A percentile compares a stretch with the other conserved stretches of the same genome.
Evolutionary conservation across 2,888 invertebrate genomes (phyloP).

Genomic region (Trichogramma dendrolimi): DNA sequence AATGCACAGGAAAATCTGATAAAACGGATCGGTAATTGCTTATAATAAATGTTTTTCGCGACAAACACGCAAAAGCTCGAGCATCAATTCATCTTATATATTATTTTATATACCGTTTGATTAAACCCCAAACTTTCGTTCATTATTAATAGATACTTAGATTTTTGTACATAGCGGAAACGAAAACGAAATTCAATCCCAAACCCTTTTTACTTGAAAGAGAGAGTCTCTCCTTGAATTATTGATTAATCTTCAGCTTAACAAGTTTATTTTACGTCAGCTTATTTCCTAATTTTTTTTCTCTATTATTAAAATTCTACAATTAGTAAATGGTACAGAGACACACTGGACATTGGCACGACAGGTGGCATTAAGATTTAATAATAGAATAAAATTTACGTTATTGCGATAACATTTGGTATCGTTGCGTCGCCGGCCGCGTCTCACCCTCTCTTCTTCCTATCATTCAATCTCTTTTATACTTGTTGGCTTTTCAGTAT

Average conservation of each 20-base stretch:
- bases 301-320: slow-evolving; percentile 47
- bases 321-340: slow-evolving; percentile 52
- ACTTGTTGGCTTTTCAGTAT: slow-evolving; percentile 7
- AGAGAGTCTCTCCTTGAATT: neutral
- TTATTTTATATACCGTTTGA: too few relatives aligned
- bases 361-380: slow-evolving; percentile 54
- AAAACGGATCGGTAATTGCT: too few relatives aligned
- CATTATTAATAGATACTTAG: too few relatives aligned
- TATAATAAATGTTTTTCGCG: too few relatives aligned
- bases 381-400: slow-evolving; percentile 53
- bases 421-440: slow-evolving; percentile 51
- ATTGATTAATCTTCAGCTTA: slow-evolving; percentile 4
- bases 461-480: slow-evolving; percentile 23
- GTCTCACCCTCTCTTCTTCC: slow-evolving; percentile 30
- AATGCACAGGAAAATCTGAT: too few relatives aligned
- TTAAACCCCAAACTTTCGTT: too few relatives aligned
- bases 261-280: slow-evolving; percentile 25
- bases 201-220: too few relatives aligned
- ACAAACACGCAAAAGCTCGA: too few relatives aligned
- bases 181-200: too few relatives aligned
- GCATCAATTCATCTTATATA: too few relatives aligned
- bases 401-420: slow-evolving; percentile 54
- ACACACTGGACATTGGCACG: slow-evolving; percentile 54
- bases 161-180: too few relatives aligned
- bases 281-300: slow-evolving; percentile 30